Evolutionary conservation across 1,140 invertebrate genomes (phyloP).

Genomic region (Battus philenor): DNA sequence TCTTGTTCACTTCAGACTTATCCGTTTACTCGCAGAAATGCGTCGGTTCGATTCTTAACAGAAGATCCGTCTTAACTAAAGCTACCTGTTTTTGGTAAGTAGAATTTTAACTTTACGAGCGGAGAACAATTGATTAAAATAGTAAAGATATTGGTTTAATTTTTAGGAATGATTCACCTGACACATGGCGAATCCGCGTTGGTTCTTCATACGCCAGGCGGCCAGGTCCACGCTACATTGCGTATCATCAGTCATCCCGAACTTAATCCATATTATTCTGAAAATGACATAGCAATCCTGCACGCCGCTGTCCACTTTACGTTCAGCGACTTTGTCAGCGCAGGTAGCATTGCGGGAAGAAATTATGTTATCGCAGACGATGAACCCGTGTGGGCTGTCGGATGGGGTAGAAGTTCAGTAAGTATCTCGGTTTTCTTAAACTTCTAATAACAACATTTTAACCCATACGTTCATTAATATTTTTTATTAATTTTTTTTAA

Average conservation of each 20-base stretch:
- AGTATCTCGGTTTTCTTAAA: too few relatives aligned
- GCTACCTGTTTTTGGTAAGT: too few relatives aligned
- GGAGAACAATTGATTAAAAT: too few relatives aligned
- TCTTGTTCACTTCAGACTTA: too few relatives aligned
- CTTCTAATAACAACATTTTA: too few relatives aligned
- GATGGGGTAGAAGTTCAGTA: constrained; percentile 31
- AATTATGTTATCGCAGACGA: constrained; percentile 29
- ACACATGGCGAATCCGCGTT: constrained; percentile 28
- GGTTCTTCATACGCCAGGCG: constrained; percentile 36
- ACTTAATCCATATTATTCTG: constrained; percentile 34
- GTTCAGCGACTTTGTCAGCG: constrained; percentile 32
- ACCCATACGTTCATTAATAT: too few relatives aligned
- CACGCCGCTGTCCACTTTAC: constrained; percentile 23
- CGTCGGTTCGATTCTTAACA: too few relatives aligned
- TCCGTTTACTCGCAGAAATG: too few relatives aligned
- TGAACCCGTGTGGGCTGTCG: constrained; percentile 22
- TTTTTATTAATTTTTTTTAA: not conserved
- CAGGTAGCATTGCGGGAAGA: constrained; percentile 20
- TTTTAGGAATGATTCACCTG: constrained; percentile 24
- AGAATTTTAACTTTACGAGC: too few relatives aligned
- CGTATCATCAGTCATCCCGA: constrained; percentile 67
- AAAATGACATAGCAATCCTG: constrained; percentile 30
- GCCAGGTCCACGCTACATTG: constrained; percentile 22
- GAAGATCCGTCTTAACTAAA: too few relatives aligned
- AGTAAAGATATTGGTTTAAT: too few relatives aligned